Base-by-base conservation (phyloP, 2,113 vertebrate species). In the Benitochromis conjunctus region DNA sequence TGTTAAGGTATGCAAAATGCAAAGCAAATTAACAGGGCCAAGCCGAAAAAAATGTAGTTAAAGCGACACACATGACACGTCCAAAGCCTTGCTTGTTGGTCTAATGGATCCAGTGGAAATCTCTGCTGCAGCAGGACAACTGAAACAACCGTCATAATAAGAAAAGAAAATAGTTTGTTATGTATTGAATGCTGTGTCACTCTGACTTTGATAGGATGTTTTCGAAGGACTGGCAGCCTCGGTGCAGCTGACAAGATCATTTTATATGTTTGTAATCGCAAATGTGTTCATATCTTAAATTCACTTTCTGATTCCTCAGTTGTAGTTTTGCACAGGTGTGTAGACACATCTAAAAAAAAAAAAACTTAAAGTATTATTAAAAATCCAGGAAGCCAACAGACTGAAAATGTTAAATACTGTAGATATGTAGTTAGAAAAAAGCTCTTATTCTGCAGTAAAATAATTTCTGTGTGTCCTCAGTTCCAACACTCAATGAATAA, bases 141-240 rank as follows among this genome's bases (percentile, higher is more conserved):
- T 16, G 60, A 90, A 89, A 58, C 83, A 46, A 81, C 81, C 16
- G 74, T 76, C 56, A 82, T 79, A 84, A 84, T 78, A 89, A 90
- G 92, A 83, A 86, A 55, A 34, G 79, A 91, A 76, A 78, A 83
- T 41, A 85, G 69, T 43, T 91, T 57, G 78, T 87, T 57, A 90
- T 91, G 88, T 90, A 89, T 89, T 83, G 41, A 89, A 86, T 84
- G 89, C 79, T 91, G 69, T 88, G 85, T 90, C 5, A 90, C 34
- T 86, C 60, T 80, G 48, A 90, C 41, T 48, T 34, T 48, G 9
- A 29, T 62, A 56, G 53, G 8, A 60, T 83, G 62, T 57, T 83
- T 76, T 80, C 41, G 58, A 85, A 57, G 85, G 71, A 89, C 24
- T 86, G 4, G 10, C 46, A 46, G 18, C 82, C 38, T 46, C 19